Base-by-base conservation (phyloP, 2,888 invertebrate genomes). In the Watsonalla cultraria region DNA sequence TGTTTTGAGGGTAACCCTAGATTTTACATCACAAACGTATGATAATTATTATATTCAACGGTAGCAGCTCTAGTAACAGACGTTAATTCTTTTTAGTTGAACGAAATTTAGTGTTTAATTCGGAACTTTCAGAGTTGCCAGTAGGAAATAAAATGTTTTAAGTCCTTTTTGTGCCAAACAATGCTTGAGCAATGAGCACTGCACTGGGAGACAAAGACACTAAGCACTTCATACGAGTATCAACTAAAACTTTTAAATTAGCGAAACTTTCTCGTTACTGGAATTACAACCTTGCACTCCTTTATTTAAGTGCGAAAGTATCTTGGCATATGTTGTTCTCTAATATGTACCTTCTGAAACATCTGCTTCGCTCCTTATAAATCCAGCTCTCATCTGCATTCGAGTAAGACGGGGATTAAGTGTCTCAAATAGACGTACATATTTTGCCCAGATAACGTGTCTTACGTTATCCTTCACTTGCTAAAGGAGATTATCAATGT, bases 351-450 rank as follows among this genome's bases (percentile, higher is more conserved):
- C 11, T 49, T 49, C 35, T n/a, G 49, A 61, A 66, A 70, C 65
- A 72, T 66, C 65, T 68, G 64, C 15, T 49, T 49, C 11, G 49
- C 49, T 49, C 55, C 57, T 66, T 60, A 58, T 68, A 68, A 65
- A 71, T 71, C 62, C 61, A 52, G 64, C 57, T 65, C 64, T 66
- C 62, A 59, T 63, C 65, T 68, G 61, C 60, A 62, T 68, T 66
- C 55, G 56, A 60, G 60, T 61, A 66, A 64, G 59, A 57, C 42
- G 56, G 53, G 62, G 67, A 71, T 71, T 71, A 65, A 61, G 64
- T 58, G 56, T 55, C 54, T 59, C 48, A 51, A 60, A 60, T 51
- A 51, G 51, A 54, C 37, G 37, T 49, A 37, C 37, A 39, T 49
- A 49, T 37, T 49, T 49, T 49, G 49, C 37, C 9, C 49, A 49